Base-by-base conservation (phyloP, 2,888 invertebrate species). In the Nebria brevicollis region DNA sequence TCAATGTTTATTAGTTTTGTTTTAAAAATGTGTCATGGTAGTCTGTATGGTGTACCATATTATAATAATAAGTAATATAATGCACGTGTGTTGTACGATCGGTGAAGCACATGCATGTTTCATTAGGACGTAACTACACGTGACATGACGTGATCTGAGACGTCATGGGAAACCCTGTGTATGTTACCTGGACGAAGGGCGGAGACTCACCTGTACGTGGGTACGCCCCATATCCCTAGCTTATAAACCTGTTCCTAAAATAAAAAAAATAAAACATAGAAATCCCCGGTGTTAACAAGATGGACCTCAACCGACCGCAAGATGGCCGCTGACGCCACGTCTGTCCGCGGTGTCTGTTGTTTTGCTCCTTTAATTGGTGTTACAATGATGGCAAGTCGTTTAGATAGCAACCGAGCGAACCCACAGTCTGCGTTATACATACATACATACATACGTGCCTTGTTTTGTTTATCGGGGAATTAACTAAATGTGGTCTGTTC, bases 211-310 rank as follows among this genome's bases (percentile, higher is more conserved):
- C 85, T 82, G 83, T 26, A 84, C 86, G 2, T 54, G 41, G 77
- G 87, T 87, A 87, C 88, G 85, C 87, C 88, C 43, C 73, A 13
- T 70, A 34, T 86, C 85, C 86, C 86, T 87, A 86, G 85, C 54
- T 54, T 85, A 85, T 84, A 86, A 87, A 88, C 87, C 87, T 86
- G 88, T 88, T 87, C 86, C 84, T 84, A 87, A 87, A 87, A 88
- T 11, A 11, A 54, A 54, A 54, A 54, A 54, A 54, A 2, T 7
- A 54, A 54, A 54, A 54, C 54, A 54, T 54, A 54, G 54, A 54
- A 88, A 87, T 87, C 84, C 34, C 34, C 86, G 87, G 84, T 88
- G 88, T 88, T 88, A 88, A 88, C 88, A 88, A 88, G 87, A 84
- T 85, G 85, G 86, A 86, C 86, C 83, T 86, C 85, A 86, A 84